These are phyloP conservation scores for Etheostoma perlongum DNA, from an alignment of 2,797 vertebrate species.

Conservation along the genomic window DNA sequence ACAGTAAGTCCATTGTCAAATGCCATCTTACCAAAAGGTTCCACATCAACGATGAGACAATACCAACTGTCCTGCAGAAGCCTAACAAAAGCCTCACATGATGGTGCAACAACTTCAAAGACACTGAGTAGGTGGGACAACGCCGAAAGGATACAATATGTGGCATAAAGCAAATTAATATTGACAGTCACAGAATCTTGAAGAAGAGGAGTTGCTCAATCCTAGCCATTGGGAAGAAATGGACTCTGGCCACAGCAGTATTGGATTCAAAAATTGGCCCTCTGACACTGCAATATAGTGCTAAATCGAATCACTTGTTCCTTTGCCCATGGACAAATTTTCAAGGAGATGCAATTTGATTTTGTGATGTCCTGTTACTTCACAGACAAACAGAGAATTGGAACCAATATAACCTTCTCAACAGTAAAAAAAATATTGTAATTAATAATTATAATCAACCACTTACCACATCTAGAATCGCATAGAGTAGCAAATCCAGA, in stretches of 20 bases:
- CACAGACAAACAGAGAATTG: neutral
- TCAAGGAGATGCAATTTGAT: neutral
- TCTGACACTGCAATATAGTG: too few species aligned
- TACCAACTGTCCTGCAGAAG: too few species aligned
- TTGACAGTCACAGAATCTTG: too few species aligned
- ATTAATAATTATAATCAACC: neutral
- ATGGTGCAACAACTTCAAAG: slow-evolving; percentile 34
- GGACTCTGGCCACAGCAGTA: too few species aligned
- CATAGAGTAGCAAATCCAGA: slow-evolving; percentile 45
- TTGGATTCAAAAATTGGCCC: too few species aligned
- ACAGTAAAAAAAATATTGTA: neutral
- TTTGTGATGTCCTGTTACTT: neutral
- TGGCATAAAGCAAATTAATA: neutral
- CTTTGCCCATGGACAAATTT: too few species aligned
- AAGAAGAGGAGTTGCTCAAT: too few species aligned
- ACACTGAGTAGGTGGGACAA: slow-evolving; percentile 21
- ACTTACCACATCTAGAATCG: slow-evolving; percentile 64
- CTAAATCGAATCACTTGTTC: too few species aligned
- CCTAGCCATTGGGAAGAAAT: too few species aligned
- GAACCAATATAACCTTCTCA: neutral
- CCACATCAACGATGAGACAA: too few species aligned
- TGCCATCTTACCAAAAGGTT: too few species aligned
- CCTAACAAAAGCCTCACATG: neutral
- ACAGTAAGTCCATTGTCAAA: too few species aligned
- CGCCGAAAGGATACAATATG: slow-evolving; percentile 14